Percentiles rank a stretch among this genome's conserved stretches.
These are phyloP conservation scores for Conus ventricosus DNA, from an alignment of 1,140 invertebrate species.

Conservation along the genomic window DNA sequence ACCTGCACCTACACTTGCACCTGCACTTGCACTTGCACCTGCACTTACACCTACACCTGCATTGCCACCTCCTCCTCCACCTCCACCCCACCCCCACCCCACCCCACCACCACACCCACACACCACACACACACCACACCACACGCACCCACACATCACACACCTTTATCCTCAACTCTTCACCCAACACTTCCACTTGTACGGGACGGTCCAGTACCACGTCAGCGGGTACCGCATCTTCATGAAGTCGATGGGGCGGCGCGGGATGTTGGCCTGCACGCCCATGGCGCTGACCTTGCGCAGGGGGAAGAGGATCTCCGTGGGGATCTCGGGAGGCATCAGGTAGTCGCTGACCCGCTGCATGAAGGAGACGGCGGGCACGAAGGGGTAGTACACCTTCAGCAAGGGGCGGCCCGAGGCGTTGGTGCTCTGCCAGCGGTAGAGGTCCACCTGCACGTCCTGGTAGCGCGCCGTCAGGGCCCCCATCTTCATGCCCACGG, in stretches of 20 bases:
- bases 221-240: slow-evolving; percentile 6
- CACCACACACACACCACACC: too few relatives aligned
- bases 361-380: background rate
- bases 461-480: background rate
- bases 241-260: background rate
- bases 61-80: background rate
- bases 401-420: background rate
- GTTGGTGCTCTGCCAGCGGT: slow-evolving; percentile 5
- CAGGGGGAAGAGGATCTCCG: background rate
- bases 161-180: too few relatives aligned
- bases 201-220: background rate
- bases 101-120: too few relatives aligned
- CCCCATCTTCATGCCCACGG: background rate
- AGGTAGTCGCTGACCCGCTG: background rate
- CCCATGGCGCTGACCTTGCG: background rate
- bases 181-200: slow-evolving; percentile 19
- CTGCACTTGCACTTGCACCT: background rate
- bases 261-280: background rate
- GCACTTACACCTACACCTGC: background rate
- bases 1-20: too few relatives aligned
- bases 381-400: background rate
- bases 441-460: slow-evolving; percentile 5
- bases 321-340: background rate
- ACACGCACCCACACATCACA: too few relatives aligned
- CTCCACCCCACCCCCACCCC: background rate